Base-by-base conservation (phyloP, 2,113 vertebrate genomes). In the Penelope pileata region DNA sequence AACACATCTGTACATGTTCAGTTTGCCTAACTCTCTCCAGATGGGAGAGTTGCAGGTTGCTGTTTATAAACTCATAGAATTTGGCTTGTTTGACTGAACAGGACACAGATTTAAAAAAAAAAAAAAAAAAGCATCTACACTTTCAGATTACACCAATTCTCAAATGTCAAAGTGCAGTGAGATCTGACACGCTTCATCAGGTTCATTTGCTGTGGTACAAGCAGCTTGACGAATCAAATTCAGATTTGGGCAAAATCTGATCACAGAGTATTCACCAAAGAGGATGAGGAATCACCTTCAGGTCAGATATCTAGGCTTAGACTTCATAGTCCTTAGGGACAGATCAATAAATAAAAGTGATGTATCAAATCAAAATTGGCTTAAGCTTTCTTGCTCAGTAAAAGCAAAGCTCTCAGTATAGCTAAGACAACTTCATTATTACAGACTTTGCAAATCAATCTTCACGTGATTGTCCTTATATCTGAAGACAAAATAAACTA, bases 1-100 rank as follows among this genome's bases (percentile, higher is more conserved):
- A 73, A 88, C 7, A 0, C 30, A 62, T 10, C 48, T 40, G 23
- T 43, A 48, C 23, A n/a, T 0, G 3, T n/a, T 83, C 7, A 1
- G 12, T 22, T 27, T 74, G 77, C 80, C 29, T 27, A 72, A 0
- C 43, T 66, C 42, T 34, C 47, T 63, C 9, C 78, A 76, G 30
- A 30, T 23, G 36, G 54, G 32, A 83, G n/a, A 86, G 79, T 12
- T 59, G 50, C 74, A 90, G 45, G 68, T 2, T 83, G 43, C n/a
- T 69, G 45, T 36, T 70, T 38, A 66, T 16, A n/a, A 86, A 56
- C 36, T 16, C 13, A 53, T 26, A 17, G 21, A 76, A 26, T 24
- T 62, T 66, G 56, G 32, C 47, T 72, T 51, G 8, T 72, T 75
- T 60, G 54, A 23, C 83, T 59, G n/a, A 88, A 78, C 63, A 29